Conservation (phyloP, 2,888 invertebrate species). For the Philereme transversata region DNA sequence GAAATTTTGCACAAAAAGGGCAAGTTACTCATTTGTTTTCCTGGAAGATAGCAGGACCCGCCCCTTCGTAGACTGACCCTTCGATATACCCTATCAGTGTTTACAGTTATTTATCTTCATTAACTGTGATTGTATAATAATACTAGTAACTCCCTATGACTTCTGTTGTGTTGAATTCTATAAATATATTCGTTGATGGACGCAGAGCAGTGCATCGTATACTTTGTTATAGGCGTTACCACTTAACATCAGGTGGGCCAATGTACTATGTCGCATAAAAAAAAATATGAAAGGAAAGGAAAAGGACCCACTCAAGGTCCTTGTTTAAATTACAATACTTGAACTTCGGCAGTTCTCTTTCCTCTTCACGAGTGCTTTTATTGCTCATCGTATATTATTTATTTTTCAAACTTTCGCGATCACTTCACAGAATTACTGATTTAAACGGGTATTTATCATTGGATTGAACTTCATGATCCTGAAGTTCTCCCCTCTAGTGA, state of each 20-base stretch:
- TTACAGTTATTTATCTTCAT: conserved; percentile 19
- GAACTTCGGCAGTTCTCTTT: background rate
- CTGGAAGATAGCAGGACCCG: conserved; percentile 5
- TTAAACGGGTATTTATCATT: background rate
- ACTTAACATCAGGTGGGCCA: no score
- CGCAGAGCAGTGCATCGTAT: no score
- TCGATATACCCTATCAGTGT: conserved; percentile 24
- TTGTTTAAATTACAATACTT: background rate
- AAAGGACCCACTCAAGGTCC: conserved; percentile 5
- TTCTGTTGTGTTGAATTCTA: background rate
- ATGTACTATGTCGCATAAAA: no score
- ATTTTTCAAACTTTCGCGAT: no score
- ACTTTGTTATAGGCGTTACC: no score
- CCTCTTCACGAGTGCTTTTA: no score
- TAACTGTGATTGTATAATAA: conserved; percentile 23
- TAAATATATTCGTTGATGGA: no score
- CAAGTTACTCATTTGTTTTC: conserved; percentile 15
- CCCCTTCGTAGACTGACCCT: conserved; percentile 21
- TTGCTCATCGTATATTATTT: no score
- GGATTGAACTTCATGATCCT: background rate
- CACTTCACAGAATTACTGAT: no score
- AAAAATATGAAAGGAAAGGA: background rate
- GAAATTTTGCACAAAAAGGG: conserved; percentile 15
- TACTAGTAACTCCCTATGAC: conserved; percentile 14
- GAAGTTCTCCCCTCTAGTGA: no score